Evolutionary conservation across 1,140 invertebrate genomes (phyloP).

Genomic region (Monomorium pharaonis): DNA sequence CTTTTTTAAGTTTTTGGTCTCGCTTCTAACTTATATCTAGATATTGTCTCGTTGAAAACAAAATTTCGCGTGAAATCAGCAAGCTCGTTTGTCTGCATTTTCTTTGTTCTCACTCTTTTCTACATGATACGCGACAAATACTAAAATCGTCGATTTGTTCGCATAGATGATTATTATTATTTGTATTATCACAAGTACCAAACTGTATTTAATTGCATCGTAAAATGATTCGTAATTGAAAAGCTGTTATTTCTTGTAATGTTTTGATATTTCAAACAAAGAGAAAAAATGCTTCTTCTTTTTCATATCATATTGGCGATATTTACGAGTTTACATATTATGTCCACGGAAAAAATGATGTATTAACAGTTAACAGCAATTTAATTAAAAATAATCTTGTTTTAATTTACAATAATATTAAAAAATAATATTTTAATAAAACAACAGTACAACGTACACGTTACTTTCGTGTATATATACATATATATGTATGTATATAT

Average conservation of each 20-base stretch:
- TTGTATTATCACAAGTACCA: conserved; percentile 44
- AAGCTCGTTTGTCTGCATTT: conserved; percentile 30
- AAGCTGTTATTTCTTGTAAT: conserved; percentile 35
- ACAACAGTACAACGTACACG: background rate
- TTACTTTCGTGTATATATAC: too few relatives aligned
- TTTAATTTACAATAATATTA: background rate
- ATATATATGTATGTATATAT: too few relatives aligned
- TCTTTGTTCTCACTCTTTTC: conserved; percentile 40
- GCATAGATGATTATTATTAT: conserved; percentile 39
- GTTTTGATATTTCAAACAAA: background rate
- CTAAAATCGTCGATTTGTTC: conserved; percentile 37
- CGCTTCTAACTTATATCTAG: conserved; percentile 80
- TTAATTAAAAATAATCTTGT: background rate
- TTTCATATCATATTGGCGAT: background rate
- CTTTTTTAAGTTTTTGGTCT: conserved; percentile 81
- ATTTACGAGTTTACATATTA: background rate
- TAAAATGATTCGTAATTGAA: conserved; percentile 37
- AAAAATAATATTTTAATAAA: background rate
- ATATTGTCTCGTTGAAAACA: conserved; percentile 82
- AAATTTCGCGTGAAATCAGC: conserved; percentile 67
- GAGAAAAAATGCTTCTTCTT: background rate
- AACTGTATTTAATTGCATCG: conserved; percentile 39
- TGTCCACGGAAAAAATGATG: background rate
- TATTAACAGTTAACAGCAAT: background rate
- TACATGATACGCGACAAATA: conserved; percentile 3